Conservation (phyloP, 2,113 vertebrate species). For the Platichthys flesus region DNA sequence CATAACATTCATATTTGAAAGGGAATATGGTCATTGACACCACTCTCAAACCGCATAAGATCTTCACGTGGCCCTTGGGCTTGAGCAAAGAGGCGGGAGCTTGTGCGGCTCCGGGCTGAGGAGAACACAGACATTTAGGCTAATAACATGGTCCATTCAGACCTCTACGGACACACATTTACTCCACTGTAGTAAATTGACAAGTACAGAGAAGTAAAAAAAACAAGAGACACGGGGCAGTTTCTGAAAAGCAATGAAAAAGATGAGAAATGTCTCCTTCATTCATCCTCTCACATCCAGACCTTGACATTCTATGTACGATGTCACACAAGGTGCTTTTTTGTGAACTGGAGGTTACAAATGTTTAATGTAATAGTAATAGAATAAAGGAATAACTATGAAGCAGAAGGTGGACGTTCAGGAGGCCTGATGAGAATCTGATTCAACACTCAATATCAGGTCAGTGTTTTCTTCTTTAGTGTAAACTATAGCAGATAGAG, state of each 20-base stretch:
- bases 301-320: not conserved
- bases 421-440: constrained; percentile 3
- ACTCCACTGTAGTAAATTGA: not conserved
- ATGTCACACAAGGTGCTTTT: not conserved
- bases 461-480: constrained; percentile 6
- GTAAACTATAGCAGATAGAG: constrained; percentile 15
- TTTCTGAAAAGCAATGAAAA: not conserved
- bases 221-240: not conserved
- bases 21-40: no score
- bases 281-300: not conserved
- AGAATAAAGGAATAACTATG: not conserved
- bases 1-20: no score
- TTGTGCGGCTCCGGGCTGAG: no score
- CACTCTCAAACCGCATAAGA: no score
- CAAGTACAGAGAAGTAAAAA: not conserved
- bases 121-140: no score
- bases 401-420: not conserved
- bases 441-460: not conserved
- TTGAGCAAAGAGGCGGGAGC: no score
- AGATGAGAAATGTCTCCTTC: not conserved
- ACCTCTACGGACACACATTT: not conserved
- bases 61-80: no score
- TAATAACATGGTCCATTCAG: constrained; percentile 17
- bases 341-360: not conserved
- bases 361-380: not conserved